Evolutionary conservation across 2,888 invertebrate genomes (phyloP), one percentile per base, ranked within the genome.

Genomic region (Hydriomena furcata): DNA sequence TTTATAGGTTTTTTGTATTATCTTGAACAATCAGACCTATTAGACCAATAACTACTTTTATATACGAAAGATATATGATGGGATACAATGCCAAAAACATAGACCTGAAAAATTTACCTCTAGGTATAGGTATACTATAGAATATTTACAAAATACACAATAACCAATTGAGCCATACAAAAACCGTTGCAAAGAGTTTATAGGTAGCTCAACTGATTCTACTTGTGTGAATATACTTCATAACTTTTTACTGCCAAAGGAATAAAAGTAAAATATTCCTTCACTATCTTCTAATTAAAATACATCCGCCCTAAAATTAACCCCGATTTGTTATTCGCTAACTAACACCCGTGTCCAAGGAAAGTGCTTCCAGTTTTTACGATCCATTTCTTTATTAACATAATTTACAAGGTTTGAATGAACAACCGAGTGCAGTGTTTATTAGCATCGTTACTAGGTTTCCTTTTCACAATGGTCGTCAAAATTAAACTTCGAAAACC

Each of bases 281-380:
- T 12, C 13, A 36, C n/a, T 12, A 25, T 3, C 10, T 44, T 28
- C 21, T 1, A 42, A 45, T 5, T 41, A 6, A 21, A 28, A 13
- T 27, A 20, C 8, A 12, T 27, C 21, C 32, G n/a, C 13, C 10
- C 25, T 24, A 11, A 37, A 37, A 32, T 37, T n/a, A 24, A 11
- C 6, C 8, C 3, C 20, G 1, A 21, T 43, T 43, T 21, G 37
- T 49, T 34, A 40, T 17, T 48, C 40, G 10, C 23, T 20, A 28
- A 20, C 11, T 7, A 28, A 20, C 28, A 46, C 13, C 45, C 53
- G 53, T 54, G 53, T 36, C 36, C 7, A 5, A 20, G 20, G 31
- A 28, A 53, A 44, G 45, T 45, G 30, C n/a, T 40, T 10, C 2
- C 10, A 27, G 10, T 47, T 38, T 23, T 6, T 28, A 11, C 35